A percentile compares a stretch with the other conserved stretches of the same genome.
phyloP scores from a whole-genome alignment of 30 jellyfish, hydroid and myxozoan genomes.

The Chrysaora quinquecirrha region DNA sequence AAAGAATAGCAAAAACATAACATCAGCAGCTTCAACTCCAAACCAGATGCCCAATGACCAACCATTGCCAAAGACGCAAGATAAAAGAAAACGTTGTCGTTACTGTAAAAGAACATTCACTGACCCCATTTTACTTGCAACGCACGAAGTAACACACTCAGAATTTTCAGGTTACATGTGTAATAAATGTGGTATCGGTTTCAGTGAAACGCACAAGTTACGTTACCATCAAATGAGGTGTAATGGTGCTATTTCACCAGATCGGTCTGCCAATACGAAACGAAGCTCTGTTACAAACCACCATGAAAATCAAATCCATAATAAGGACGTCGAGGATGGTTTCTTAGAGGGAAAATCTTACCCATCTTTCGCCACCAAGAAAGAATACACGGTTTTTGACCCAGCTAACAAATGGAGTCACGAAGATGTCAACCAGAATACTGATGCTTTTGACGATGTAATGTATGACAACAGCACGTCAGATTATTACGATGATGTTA shows the following conservation, averaged over 20 bases:
- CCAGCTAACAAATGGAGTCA: conserved; percentile 15
- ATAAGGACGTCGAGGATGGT: conserved; percentile 7
- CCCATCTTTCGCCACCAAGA: conserved; percentile 53
- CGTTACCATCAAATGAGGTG: conserved; percentile 47
- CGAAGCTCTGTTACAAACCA: neutral
- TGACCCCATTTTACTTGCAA: conserved; percentile 14
- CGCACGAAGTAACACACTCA: conserved; percentile 37
- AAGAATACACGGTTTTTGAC: conserved; percentile 49
- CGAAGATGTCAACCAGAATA: neutral
- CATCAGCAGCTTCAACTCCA: too few species aligned
- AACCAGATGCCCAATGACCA: too few species aligned
- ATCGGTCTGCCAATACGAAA: neutral
- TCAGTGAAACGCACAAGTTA: conserved; percentile 49
- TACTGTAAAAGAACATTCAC: conserved; percentile 41
- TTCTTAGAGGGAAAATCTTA: conserved; percentile 53
- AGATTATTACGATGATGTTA: neutral
- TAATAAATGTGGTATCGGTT: conserved; percentile 48
- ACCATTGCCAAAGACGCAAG: too few species aligned
- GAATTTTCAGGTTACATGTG: conserved; percentile 18
- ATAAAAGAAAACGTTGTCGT: too few species aligned
- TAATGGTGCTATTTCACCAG: too few species aligned
- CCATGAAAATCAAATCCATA: neutral
- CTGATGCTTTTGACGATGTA: neutral
- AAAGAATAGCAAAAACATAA: too few species aligned
- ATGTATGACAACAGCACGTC: neutral